These are phyloP conservation scores for Herpailurus yagouaroundi DNA, from an alignment of 2,113 vertebrate genomes.

Conservation along the genomic window DNA sequence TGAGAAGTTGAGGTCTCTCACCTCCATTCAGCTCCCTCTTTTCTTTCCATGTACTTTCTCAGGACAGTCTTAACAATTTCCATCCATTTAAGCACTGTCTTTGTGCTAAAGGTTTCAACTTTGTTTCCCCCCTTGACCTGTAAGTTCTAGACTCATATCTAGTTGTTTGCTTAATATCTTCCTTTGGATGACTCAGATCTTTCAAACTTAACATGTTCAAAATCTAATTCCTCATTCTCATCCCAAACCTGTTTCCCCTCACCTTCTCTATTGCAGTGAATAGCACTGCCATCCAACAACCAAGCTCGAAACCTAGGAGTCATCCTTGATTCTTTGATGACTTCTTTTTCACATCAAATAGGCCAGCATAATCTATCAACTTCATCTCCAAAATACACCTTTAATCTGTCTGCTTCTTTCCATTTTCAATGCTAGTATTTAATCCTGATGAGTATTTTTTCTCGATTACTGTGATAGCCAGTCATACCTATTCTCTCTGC, in stretches of 20 bases:
- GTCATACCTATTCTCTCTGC: neutral
- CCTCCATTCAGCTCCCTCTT: neutral
- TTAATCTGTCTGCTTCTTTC: constrained; percentile 12
- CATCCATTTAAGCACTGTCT: neutral
- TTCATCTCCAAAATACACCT: neutral
- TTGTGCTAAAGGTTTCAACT: constrained; percentile 13
- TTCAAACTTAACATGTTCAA: neutral
- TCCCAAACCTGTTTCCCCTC: neutral
- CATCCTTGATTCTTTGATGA: neutral
- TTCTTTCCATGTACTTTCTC: neutral
- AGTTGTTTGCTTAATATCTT: constrained; percentile 27
- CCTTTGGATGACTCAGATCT: neutral
- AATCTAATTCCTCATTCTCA: constrained; percentile 11
- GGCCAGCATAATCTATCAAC: neutral
- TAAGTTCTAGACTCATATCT: neutral
- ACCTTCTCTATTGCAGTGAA: neutral
- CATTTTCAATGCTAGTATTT: neutral
- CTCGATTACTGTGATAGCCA: neutral
- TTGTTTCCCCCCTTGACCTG: neutral
- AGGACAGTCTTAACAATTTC: neutral
- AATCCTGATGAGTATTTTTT: neutral
- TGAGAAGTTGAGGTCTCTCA: neutral
- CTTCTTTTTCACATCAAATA: neutral
- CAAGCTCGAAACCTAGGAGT: neutral
- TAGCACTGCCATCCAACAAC: neutral